Conservation (phyloP, 2,888 invertebrate species). For the Nycteola revayana region DNA sequence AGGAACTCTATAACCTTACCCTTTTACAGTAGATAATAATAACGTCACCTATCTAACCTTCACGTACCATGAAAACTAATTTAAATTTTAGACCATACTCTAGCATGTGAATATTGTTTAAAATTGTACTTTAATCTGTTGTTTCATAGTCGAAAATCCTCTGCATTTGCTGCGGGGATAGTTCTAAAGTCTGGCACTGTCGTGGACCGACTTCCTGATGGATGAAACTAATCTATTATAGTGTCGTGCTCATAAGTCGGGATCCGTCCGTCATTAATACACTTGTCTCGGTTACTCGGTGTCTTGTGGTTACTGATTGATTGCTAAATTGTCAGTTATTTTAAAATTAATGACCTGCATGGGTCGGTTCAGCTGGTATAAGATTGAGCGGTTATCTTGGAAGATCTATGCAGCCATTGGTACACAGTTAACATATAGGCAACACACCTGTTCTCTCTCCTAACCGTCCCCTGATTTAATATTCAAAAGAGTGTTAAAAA, state of each 20-base stretch:
- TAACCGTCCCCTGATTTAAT: too few species aligned
- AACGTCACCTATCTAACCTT: too few species aligned
- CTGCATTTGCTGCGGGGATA: conserved; percentile 10
- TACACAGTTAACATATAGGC: too few species aligned
- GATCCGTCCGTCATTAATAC: conserved; percentile 39
- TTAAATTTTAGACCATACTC: conserved; percentile 15
- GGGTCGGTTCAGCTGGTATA: too few species aligned
- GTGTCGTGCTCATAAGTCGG: conserved; percentile 41
- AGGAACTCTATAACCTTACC: too few species aligned
- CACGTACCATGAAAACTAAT: too few species aligned
- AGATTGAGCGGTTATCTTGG: too few species aligned
- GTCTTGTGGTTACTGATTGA: conserved; percentile 21
- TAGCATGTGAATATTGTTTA: not conserved
- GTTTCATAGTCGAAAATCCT: conserved; percentile 15
- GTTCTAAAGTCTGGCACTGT: conserved; percentile 30
- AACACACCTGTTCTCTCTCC: too few species aligned
- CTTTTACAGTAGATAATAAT: too few species aligned
- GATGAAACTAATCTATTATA: conserved; percentile 45
- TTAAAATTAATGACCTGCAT: conserved; percentile 25
- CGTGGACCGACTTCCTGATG: conserved; percentile 39
- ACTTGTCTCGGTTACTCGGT: conserved; percentile 21
- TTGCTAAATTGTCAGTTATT: conserved; percentile 21
- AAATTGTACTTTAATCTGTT: conserved; percentile 14
- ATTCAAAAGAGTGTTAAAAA: too few species aligned
- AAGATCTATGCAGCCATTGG: too few species aligned